Evolutionary conservation across 2,888 invertebrate species (phyloP), one percentile per base, ranked within the genome.

Genomic region (Drosophila longiperda): DNA sequence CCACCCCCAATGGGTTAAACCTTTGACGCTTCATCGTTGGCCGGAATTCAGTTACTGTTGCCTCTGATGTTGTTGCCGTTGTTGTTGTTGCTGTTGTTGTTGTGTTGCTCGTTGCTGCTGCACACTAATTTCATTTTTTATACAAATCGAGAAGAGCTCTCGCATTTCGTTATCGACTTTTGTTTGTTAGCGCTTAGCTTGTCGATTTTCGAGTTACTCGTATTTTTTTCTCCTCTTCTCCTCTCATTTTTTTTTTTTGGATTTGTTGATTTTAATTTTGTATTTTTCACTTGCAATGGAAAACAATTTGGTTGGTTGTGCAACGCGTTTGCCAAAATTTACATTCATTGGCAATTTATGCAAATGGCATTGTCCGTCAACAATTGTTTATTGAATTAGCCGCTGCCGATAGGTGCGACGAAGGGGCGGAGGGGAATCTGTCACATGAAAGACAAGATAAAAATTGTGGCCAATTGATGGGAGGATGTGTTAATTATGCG

Each of bases 311-410:
- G 83, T 80, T 70, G 72, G 76, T 38, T 75, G 73, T 80, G 82
- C 69, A 73, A 29, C 52, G 66, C 69, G 67, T 67, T 70, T 53
- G 54, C 76, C 5, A 29, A 5, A 82, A 91, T 92, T 91, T 90
- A 87, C 90, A 91, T 92, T 87, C 84, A 89, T 87, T 87, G 88
- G 79, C 90, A 90, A 91, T 91, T 92, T 91, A 91, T 91, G 92
- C 83, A 91, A 91, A 91, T 91, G 80, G 72, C 78, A 89, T 86
- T 87, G 73, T 70, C 84, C 66, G 71, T 58, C 66, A 67, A 64
- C 66, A 40, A 75, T 63, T 66, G 79, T 71, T 69, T 69, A 80
- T 80, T 74, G 70, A 73, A 82, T 80, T 79, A 79, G 59, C 80
- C 38, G 60, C 23, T 8, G 38, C 3, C 29, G 20, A 6, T 17